Conservation (phyloP, 2,797 vertebrate species). For the Pangasius mekongensis region DNA sequence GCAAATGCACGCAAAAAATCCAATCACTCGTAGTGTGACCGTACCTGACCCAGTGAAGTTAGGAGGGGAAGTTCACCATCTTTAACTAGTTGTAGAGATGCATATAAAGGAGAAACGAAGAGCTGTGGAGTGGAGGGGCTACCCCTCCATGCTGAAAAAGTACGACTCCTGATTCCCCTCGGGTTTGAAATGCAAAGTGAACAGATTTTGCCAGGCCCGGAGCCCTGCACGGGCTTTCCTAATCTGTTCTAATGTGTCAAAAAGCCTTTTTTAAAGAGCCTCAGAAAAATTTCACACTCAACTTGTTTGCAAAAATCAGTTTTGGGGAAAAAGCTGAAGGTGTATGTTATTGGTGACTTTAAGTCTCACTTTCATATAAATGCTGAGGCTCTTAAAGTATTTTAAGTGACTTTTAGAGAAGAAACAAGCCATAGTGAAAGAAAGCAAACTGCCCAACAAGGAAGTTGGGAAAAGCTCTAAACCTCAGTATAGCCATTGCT, state of each 20-base stretch:
- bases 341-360: background rate
- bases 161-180: slow-evolving; percentile 32
- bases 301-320: slow-evolving; percentile 76
- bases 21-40: background rate
- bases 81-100: slow-evolving; percentile 38
- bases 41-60: slow-evolving; percentile 25
- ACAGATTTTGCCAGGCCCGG: slow-evolving; percentile 74
- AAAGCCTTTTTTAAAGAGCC: slow-evolving; percentile 73
- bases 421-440: background rate
- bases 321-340: slow-evolving; percentile 56
- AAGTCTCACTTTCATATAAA: slow-evolving; percentile 13
- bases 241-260: slow-evolving; percentile 82
- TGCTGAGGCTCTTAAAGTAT: slow-evolving; percentile 13
- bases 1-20: background rate
- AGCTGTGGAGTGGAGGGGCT: slow-evolving; percentile 67
- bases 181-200: slow-evolving; percentile 80
- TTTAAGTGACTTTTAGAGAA: slow-evolving; percentile 13
- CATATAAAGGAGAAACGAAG: slow-evolving; percentile 51
- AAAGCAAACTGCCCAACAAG: slow-evolving; percentile 9
- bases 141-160: slow-evolving; percentile 64
- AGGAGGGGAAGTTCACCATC: slow-evolving; percentile 53
- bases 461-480: slow-evolving; percentile 20
- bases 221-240: slow-evolving; percentile 77
- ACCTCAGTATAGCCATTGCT: background rate
- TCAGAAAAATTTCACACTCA: slow-evolving; percentile 79